Percentiles rank a stretch among this genome's conserved stretches.
These are phyloP conservation scores for Cataglyphis livida DNA, from an alignment of 2,888 invertebrate species.

Conservation along the genomic window DNA sequence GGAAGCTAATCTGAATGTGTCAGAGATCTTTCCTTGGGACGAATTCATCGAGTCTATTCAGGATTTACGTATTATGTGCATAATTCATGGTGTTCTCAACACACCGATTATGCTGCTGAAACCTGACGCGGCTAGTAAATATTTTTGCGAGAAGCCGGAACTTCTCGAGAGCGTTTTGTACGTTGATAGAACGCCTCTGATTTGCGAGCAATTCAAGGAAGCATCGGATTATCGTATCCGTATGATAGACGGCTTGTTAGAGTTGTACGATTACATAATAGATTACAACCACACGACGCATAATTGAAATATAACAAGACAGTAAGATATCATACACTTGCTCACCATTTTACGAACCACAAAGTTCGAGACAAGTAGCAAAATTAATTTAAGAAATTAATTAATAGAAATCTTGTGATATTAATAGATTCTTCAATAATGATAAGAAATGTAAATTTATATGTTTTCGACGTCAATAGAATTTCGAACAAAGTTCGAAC, in stretches of 20 bases:
- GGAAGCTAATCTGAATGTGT: constrained; percentile 67
- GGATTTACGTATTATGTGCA: constrained; percentile 73
- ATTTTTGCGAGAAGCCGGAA: constrained; percentile 72
- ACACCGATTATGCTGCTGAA: constrained; percentile 78
- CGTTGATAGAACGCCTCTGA: constrained; percentile 76
- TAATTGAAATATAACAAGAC: background rate
- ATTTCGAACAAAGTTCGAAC: background rate
- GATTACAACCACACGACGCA: constrained; percentile 20
- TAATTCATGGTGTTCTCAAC: constrained; percentile 76
- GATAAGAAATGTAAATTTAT: background rate
- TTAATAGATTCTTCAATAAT: background rate
- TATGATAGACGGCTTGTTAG: constrained; percentile 76
- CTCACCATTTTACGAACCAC: background rate
- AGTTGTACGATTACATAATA: constrained; percentile 71
- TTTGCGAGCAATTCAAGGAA: constrained; percentile 71
- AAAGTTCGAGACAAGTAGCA: background rate
- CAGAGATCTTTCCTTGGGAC: constrained; percentile 72
- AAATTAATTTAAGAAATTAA: background rate
- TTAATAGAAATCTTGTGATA: background rate
- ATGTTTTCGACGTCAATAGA: background rate
- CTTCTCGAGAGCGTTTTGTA: constrained; percentile 74
- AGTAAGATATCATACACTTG: background rate
- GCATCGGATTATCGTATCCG: constrained; percentile 73
- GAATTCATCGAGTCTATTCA: constrained; percentile 74
- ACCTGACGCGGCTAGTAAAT: constrained; percentile 72